These are phyloP conservation scores for Lasioglossum marginatum DNA, from an alignment of 2,888 invertebrate genomes.

Conservation along the genomic window DNA sequence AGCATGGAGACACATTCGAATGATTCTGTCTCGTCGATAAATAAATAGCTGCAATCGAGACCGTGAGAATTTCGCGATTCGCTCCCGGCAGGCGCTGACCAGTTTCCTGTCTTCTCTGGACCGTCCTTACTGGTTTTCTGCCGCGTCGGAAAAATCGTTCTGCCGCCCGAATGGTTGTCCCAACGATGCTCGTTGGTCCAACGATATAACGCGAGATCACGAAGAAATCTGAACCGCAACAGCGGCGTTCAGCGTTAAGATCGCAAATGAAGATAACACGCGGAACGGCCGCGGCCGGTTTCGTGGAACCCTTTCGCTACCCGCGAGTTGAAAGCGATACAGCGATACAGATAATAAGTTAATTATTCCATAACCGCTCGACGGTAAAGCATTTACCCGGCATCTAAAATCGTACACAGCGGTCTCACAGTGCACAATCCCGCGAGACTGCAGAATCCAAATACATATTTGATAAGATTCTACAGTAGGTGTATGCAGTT, in stretches of 20 bases:
- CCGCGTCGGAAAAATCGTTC: constrained; percentile 41
- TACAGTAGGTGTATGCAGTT: neutral
- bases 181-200: constrained; percentile 27
- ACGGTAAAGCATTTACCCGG: constrained; percentile 20
- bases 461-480: neutral
- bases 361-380: constrained; percentile 29
- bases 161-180: constrained; percentile 30
- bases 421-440: neutral
- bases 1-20: neutral
- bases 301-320: constrained; percentile 22
- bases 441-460: neutral
- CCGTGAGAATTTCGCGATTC: constrained; percentile 8
- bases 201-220: constrained; percentile 31
- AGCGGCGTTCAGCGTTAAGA: constrained; percentile 65
- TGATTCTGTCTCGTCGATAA: constrained; percentile 15
- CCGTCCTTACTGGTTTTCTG: neutral
- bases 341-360: constrained; percentile 45
- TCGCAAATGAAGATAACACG: constrained; percentile 51
- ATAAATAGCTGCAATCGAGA: constrained; percentile 7
- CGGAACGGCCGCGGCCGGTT: constrained; percentile 17
- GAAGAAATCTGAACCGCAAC: constrained; percentile 66
- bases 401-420: neutral
- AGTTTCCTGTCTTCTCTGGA: constrained; percentile 14
- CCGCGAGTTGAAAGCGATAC: constrained; percentile 4
- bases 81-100: neutral